These are phyloP conservation scores for Chiloscyllium plagiosum DNA, from an alignment of 2,113 vertebrate species.

Conservation along the genomic window DNA sequence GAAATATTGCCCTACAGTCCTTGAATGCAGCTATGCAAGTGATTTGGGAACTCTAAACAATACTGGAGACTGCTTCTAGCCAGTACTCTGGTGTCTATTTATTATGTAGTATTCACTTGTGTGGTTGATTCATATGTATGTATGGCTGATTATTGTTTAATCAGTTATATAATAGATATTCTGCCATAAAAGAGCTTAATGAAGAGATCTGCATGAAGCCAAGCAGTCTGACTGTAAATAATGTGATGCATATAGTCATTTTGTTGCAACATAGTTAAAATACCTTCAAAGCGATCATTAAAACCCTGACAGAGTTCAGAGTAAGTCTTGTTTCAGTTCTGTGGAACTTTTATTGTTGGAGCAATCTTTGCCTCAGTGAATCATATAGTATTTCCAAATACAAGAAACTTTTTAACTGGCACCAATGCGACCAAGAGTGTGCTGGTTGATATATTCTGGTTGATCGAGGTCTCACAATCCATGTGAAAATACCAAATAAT, in stretches of 20 bases:
- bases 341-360: background rate
- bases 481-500: no score
- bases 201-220: background rate
- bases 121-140: background rate
- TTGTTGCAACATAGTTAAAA: background rate
- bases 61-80: background rate
- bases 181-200: background rate
- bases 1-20: background rate
- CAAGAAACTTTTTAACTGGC: no score
- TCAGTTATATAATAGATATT: background rate
- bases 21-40: background rate
- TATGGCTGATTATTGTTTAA: background rate
- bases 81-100: background rate
- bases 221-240: background rate
- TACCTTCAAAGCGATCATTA: background rate
- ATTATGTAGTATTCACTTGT: background rate
- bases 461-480: no score
- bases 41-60: background rate
- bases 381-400: background rate
- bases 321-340: background rate
- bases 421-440: no score
- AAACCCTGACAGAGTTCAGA: background rate
- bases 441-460: no score
- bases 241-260: background rate
- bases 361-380: background rate